Evolutionary conservation across 2,888 invertebrate species (phyloP), one percentile per base, ranked within the genome.

Genomic region (Caenorhabditis angaria): DNA sequence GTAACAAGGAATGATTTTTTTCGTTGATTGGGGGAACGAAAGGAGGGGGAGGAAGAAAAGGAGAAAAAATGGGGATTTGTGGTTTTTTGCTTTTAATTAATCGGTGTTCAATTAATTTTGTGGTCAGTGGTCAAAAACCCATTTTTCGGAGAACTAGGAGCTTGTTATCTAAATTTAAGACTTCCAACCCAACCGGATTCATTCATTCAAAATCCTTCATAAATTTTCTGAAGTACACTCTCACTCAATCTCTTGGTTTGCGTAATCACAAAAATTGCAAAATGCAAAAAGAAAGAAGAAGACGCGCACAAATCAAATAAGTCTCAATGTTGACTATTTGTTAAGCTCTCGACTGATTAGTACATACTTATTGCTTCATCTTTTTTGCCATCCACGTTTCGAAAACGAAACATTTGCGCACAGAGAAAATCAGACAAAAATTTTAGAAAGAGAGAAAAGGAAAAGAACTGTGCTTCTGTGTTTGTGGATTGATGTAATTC

Each of bases 281-380:
- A 18, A 18, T 41, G 41, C 41, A 41, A 41, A 41, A 14, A 41
- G 41, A 41, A 41, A 18, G 3, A 32, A 32, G 12, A 32, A 32
- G 12, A 18, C 6, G 41, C 41, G 41, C 41, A 14, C 41, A 41
- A 41, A 41, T 41, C 41, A 41, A 41, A 41, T 41, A 41, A 41
- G 41, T 41, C 41, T 41, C 41, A 41, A 41, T 41, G 41, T 41
- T 41, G 41, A 41, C 41, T 41, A 41, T 41, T 41, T 41, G 41
- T 41, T 41, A 41, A 41, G 41, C 41, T 41, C 41, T 41, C 41
- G 41, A 41, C 41, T 41, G 41, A 41, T 41, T 41, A 41, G 41
- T 41, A 41, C 41, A 41, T 41, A 41, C 41, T 41, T 41, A 41
- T 41, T 41, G 41, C 41, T 41, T 41, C 41, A 41, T 41, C 41